These are phyloP conservation scores for Rotaria magnacalcarata DNA, from an alignment of 2,888 invertebrate species.

Conservation along the genomic window DNA sequence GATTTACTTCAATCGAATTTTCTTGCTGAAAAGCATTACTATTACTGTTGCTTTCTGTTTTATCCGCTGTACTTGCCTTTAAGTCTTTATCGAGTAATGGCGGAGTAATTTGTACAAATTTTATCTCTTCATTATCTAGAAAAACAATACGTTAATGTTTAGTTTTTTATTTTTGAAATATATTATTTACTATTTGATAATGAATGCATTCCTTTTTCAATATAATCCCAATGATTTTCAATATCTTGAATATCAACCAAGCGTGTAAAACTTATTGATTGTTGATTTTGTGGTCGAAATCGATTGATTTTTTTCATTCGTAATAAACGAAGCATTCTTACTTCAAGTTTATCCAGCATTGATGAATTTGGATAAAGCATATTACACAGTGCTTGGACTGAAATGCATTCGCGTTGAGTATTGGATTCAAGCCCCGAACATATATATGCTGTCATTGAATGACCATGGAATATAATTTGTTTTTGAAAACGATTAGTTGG, in stretches of 20 bases:
- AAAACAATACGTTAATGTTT: neutral
- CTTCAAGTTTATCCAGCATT: neutral
- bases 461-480: neutral
- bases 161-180: no score
- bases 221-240: conserved; percentile 30
- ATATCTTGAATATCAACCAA: neutral
- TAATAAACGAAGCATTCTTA: neutral
- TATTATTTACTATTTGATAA: neutral
- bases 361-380: neutral
- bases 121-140: neutral
- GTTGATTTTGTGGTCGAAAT: conserved; percentile 32
- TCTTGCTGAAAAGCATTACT: neutral
- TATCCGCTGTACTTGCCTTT: neutral
- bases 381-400: neutral
- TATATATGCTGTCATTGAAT: neutral
- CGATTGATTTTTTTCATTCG: neutral
- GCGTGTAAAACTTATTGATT: neutral
- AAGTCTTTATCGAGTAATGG: neutral
- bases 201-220: neutral
- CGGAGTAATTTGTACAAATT: neutral
- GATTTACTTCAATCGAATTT: neutral
- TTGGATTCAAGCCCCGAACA: neutral
- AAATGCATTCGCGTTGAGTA: neutral
- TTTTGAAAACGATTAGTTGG: neutral
- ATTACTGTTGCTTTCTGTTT: neutral